These are phyloP conservation scores for Ricordea florida DNA, from an alignment of 92 coral and sea anemone species.

Conservation along the genomic window DNA sequence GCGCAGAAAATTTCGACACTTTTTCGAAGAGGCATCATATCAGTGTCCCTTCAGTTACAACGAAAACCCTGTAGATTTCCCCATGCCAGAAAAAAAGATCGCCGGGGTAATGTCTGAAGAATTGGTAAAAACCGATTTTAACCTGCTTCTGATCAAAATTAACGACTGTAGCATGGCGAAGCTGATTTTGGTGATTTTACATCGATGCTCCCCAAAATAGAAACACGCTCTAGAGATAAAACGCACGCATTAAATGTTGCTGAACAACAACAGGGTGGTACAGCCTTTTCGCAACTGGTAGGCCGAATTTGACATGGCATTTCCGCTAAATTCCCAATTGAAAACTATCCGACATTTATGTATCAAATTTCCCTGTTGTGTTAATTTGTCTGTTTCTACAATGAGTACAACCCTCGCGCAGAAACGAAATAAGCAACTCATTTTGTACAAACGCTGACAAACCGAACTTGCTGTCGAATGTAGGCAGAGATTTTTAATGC, in stretches of 20 bases:
- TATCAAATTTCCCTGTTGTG: slow-evolving; percentile 40
- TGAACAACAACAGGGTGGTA: neutral
- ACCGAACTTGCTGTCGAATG: neutral
- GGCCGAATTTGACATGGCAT: slow-evolving; percentile 39
- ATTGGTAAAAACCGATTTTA: too few species aligned
- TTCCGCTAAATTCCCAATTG: slow-evolving; percentile 48
- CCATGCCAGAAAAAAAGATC: too few species aligned
- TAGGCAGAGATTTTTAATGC: neutral
- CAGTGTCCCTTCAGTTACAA: too few species aligned
- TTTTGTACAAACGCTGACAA: neutral
- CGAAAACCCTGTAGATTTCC: too few species aligned
- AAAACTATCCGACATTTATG: slow-evolving; percentile 35
- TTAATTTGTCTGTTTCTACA: slow-evolving; percentile 2
- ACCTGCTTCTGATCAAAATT: too few species aligned
- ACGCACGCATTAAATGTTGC: neutral
- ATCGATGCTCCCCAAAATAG: too few species aligned
- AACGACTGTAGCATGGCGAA: too few species aligned
- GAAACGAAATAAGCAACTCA: neutral
- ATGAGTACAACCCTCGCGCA: slow-evolving; percentile 6
- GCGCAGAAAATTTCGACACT: too few species aligned
- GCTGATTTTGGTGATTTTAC: too few species aligned
- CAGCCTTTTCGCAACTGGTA: slow-evolving; percentile 27
- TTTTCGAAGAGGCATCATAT: too few species aligned
- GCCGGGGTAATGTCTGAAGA: too few species aligned
- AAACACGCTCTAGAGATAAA: neutral